These are phyloP conservation scores for Stichodactyla mertensii DNA, from an alignment of 64 coral and sea anemone genomes.

Conservation along the genomic window DNA sequence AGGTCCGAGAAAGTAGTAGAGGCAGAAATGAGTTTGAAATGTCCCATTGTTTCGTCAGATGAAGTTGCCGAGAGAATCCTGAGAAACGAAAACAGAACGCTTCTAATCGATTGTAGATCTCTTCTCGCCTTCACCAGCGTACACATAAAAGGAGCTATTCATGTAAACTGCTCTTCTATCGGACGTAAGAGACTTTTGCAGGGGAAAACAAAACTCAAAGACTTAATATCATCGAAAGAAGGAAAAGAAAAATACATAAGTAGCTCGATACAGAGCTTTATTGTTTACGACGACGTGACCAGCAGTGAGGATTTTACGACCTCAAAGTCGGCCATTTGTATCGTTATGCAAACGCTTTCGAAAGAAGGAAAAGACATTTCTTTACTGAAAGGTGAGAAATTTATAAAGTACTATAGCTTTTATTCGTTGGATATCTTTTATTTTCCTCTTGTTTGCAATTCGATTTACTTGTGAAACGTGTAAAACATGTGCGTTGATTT, in stretches of 20 bases:
- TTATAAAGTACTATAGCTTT: not conserved
- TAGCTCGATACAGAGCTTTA: constrained; percentile 52
- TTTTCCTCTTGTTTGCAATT: not conserved
- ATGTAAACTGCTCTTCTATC: constrained; percentile 94
- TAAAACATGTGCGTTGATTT: constrained; percentile 3
- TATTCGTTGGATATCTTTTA: not conserved
- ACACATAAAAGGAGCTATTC: constrained; percentile 97
- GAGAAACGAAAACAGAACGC: constrained; percentile 34
- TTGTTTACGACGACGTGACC: constrained; percentile 86
- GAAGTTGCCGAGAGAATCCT: constrained; percentile 73
- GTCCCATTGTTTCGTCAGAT: constrained; percentile 48
- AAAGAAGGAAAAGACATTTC: constrained; percentile 97
- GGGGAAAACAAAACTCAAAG: constrained; percentile 94
- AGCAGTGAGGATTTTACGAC: constrained; percentile 36
- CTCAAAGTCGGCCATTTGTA: constrained; percentile 68
- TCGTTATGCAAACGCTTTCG: constrained; percentile 82
- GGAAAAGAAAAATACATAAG: constrained; percentile 90
- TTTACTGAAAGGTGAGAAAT: constrained; percentile 79
- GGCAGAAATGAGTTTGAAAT: constrained; percentile 49
- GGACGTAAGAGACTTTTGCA: constrained; percentile 78
- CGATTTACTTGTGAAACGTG: not conserved
- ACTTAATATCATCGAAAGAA: constrained; percentile 90
- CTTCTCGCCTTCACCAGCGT: constrained; percentile 76
- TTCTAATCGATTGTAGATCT: constrained; percentile 85
- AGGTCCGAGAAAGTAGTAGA: constrained; percentile 12